These are phyloP conservation scores for Bergia sp. DNA, from an alignment of 92 coral and sea anemone genomes.

Conservation along the genomic window DNA sequence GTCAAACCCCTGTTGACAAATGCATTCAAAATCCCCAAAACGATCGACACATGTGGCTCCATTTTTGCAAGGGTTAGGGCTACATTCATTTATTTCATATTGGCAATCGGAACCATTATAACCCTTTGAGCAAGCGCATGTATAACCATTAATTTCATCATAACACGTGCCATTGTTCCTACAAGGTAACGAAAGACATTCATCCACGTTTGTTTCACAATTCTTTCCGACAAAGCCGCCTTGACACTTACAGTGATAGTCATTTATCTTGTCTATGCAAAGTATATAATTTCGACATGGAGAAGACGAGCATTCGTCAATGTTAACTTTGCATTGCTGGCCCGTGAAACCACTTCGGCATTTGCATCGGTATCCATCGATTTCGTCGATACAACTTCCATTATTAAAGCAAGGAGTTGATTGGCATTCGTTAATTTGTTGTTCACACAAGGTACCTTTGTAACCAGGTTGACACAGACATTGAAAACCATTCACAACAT, in stretches of 20 bases:
- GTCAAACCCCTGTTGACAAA: background rate
- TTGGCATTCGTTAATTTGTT: constrained; percentile 57
- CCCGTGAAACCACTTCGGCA: constrained; percentile 70
- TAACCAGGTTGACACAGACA: constrained; percentile 61
- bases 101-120: constrained; percentile 36
- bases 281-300: constrained; percentile 55
- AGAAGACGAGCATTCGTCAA: constrained; percentile 57
- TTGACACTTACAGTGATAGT: constrained; percentile 47
- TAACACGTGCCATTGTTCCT: constrained; percentile 55
- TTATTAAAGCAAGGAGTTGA: constrained; percentile 66
- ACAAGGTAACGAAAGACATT: constrained; percentile 54
- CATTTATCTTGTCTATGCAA: constrained; percentile 42
- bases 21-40: background rate
- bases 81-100: constrained; percentile 35
- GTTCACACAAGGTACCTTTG: constrained; percentile 56
- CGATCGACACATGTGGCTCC: constrained; percentile 1
- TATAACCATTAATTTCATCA: constrained; percentile 14
- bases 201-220: constrained; percentile 55
- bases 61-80: constrained; percentile 37
- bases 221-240: constrained; percentile 37
- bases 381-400: constrained; percentile 63
- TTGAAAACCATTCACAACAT: constrained; percentile 47
- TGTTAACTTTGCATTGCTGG: constrained; percentile 58
- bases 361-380: constrained; percentile 60
- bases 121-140: constrained; percentile 1